These are phyloP conservation scores for Holothuria leucospilota DNA, from an alignment of 53 echinoderm and acorn worm species.

Conservation along the genomic window DNA sequence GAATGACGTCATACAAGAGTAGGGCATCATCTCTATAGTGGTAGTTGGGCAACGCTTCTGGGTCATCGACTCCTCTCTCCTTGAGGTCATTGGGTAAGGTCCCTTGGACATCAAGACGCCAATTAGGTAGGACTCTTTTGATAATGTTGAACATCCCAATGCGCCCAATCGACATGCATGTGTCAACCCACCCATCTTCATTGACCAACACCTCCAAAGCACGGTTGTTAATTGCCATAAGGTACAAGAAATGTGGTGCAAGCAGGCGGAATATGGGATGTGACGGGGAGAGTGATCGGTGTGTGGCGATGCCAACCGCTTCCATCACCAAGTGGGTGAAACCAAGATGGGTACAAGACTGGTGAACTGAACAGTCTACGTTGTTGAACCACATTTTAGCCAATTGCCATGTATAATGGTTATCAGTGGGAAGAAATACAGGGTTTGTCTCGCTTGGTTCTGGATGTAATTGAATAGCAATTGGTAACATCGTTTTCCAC, in stretches of 20 bases:
- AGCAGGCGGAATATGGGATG: conserved; percentile 91
- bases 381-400: conserved; percentile 98
- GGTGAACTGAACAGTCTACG: conserved; percentile 85
- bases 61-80: conserved; percentile 81
- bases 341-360: conserved; percentile 85
- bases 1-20: conserved; percentile 74
- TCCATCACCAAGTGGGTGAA: conserved; percentile 92
- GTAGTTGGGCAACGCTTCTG: conserved; percentile 85
- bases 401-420: conserved; percentile 83
- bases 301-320: conserved; percentile 77
- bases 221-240: conserved; percentile 94
- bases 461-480: conserved; percentile 26
- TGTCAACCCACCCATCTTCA: conserved; percentile 88
- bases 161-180: conserved; percentile 79
- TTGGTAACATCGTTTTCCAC: conserved; percentile 11
- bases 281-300: conserved; percentile 84
- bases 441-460: conserved; percentile 39
- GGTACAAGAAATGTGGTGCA: conserved; percentile 90
- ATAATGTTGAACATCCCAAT: conserved; percentile 87
- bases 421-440: conserved; percentile 86
- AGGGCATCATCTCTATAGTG: conserved; percentile 88
- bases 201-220: conserved; percentile 75
- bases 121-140: conserved; percentile 47
- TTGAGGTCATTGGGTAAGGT: conserved; percentile 77
- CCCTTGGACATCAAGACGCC: conserved; percentile 80